These are phyloP conservation scores for Nysson spinosus DNA, from an alignment of 2,888 invertebrate genomes.

Conservation along the genomic window DNA sequence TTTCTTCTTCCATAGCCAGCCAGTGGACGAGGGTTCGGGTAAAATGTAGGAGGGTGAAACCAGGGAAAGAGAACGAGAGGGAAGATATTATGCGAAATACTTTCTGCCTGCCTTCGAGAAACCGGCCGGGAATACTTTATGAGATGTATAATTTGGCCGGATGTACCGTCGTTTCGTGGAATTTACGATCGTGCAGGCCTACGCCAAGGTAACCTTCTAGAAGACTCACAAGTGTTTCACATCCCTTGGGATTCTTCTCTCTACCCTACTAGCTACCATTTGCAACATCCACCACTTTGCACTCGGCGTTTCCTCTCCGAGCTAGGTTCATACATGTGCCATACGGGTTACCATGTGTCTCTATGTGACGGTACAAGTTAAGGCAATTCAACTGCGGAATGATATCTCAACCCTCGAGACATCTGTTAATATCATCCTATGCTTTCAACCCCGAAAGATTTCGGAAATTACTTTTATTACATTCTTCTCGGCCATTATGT, in stretches of 20 bases:
- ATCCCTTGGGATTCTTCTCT: constrained; percentile 16
- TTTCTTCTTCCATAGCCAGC: constrained; percentile 6
- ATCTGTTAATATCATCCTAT: constrained; percentile 32
- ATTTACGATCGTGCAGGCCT: constrained; percentile 37
- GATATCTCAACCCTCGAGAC: constrained; percentile 25
- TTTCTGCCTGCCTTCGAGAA: constrained; percentile 50
- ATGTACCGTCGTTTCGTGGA: constrained; percentile 51
- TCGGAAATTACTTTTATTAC: constrained; percentile 26
- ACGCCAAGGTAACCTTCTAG: constrained; percentile 4
- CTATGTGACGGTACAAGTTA: constrained; percentile 35
- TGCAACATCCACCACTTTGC: neutral
- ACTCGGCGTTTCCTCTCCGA: neutral
- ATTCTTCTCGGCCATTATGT: no score
- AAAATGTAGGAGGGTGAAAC: constrained; percentile 2
- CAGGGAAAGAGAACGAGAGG: neutral
- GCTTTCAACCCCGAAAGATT: constrained; percentile 31
- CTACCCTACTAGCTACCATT: no score
- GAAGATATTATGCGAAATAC: constrained; percentile 58
- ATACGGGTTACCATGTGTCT: constrained; percentile 40
- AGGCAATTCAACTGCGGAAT: constrained; percentile 33
- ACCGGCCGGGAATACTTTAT: constrained; percentile 60
- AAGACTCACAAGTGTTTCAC: constrained; percentile 8
- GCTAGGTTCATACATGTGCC: constrained; percentile 8
- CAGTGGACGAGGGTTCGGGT: constrained; percentile 13
- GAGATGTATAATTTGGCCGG: constrained; percentile 65